Evolutionary conservation across 2,888 invertebrate species (phyloP).

Genomic region (Drosophila leonis): DNA sequence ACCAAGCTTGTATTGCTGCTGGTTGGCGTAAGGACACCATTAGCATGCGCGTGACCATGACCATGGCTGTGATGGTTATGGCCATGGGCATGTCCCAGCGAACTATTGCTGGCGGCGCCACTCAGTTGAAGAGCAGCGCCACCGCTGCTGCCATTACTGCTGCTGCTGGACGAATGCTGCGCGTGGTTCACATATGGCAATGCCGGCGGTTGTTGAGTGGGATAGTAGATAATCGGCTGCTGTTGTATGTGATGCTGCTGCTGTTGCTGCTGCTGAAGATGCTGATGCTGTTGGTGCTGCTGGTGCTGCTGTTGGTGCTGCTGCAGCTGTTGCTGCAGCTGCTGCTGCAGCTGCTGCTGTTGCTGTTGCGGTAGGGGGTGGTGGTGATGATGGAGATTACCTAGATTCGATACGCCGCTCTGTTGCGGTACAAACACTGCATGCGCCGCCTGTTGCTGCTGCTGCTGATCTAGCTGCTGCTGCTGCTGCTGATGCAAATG

Average conservation of each 20-base stretch:
- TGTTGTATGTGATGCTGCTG: conserved; percentile 44
- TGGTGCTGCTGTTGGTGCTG: conserved; percentile 53
- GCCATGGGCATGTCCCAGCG: conserved; percentile 57
- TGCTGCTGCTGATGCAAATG: conserved; percentile 50
- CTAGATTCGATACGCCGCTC: conserved; percentile 37
- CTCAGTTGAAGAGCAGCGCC: conserved; percentile 69
- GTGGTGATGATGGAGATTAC: conserved; percentile 51
- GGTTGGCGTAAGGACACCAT: conserved; percentile 49
- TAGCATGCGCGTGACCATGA: conserved; percentile 45
- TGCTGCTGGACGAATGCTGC: conserved; percentile 57
- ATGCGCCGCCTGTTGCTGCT: conserved; percentile 39
- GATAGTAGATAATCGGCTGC: conserved; percentile 56
- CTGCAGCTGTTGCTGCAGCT: conserved; percentile 52
- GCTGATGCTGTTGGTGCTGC: conserved; percentile 54
- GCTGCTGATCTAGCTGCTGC: conserved; percentile 52
- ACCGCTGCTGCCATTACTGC: conserved; percentile 65
- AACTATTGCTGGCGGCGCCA: conserved; percentile 70
- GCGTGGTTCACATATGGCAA: conserved; percentile 44
- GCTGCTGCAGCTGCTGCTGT: conserved; percentile 57
- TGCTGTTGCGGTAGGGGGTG: conserved; percentile 56
- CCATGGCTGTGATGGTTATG: conserved; percentile 44
- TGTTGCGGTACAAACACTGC: conserved; percentile 58
- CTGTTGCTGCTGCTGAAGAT: conserved; percentile 52
- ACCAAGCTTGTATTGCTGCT: conserved; percentile 54
- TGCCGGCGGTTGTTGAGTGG: conserved; percentile 37